Percentiles rank a stretch among this genome's conserved stretches.
phyloP scores from a whole-genome alignment of 1,140 invertebrate genomes.

The Forficula auricularia region DNA sequence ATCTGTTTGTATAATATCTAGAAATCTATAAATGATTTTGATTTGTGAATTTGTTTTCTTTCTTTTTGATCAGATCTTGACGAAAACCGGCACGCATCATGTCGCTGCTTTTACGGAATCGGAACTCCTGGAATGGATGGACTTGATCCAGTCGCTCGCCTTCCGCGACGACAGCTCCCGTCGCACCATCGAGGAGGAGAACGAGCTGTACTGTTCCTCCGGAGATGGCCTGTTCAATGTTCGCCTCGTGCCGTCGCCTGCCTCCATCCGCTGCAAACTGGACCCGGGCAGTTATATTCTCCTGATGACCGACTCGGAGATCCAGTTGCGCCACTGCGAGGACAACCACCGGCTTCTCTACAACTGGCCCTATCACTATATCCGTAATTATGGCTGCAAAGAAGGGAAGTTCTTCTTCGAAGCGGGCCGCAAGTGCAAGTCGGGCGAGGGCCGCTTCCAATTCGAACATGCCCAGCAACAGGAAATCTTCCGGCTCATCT shows the following conservation, averaged over 20 bases:
- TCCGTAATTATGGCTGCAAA: slow-evolving; percentile 64
- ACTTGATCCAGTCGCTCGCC: slow-evolving; percentile 59
- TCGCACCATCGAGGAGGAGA: slow-evolving; percentile 62
- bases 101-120: slow-evolving; percentile 49
- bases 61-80: slow-evolving; percentile 45
- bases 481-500: slow-evolving; percentile 57
- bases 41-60: slow-evolving; percentile 6
- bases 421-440: slow-evolving; percentile 72
- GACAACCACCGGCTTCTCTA: slow-evolving; percentile 40
- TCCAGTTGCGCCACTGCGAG: slow-evolving; percentile 50
- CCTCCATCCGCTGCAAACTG: slow-evolving; percentile 53
- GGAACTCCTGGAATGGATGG: slow-evolving; percentile 57
- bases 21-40: no score
- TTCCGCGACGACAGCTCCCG: slow-evolving; percentile 48
- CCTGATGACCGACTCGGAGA: slow-evolving; percentile 47
- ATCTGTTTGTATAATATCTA: no score
- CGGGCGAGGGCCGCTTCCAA: slow-evolving; percentile 67
- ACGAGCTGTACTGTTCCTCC: slow-evolving; percentile 67
- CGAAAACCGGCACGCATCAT: slow-evolving; percentile 49
- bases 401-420: slow-evolving; percentile 73
- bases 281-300: slow-evolving; percentile 51
- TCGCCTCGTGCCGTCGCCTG: slow-evolving; percentile 57
- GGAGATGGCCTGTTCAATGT: slow-evolving; percentile 62
- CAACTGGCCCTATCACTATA: slow-evolving; percentile 75
- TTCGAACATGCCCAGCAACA: slow-evolving; percentile 59